A percentile compares a stretch with the other conserved stretches of the same genome.
phyloP scores from a whole-genome alignment of 1,140 invertebrate species.

The Bombus impatiens region DNA sequence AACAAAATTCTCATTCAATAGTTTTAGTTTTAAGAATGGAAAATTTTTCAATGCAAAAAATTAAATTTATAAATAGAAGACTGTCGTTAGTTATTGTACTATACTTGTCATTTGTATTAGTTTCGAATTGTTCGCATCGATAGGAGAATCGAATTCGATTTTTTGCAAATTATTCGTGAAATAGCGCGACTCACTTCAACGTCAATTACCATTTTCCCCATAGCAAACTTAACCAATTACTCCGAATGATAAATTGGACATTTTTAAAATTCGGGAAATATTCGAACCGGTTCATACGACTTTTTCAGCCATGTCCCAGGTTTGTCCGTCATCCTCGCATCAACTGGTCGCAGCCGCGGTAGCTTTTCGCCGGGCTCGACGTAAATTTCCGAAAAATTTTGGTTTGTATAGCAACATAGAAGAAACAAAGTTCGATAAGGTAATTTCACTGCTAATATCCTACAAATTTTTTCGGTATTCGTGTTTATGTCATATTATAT shows the following conservation, averaged over 20 bases:
- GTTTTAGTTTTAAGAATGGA: neutral
- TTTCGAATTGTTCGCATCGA: constrained; percentile 9
- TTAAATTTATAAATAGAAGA: neutral
- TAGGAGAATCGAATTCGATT: neutral
- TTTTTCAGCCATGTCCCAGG: constrained; percentile 67
- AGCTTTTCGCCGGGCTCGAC: constrained; percentile 73
- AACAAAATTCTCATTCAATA: neutral
- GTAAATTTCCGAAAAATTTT: constrained; percentile 72
- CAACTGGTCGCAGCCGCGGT: constrained; percentile 69
- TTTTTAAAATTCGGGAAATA: constrained; percentile 43
- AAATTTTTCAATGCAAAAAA: neutral
- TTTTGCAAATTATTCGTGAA: constrained; percentile 33
- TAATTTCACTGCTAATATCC: neutral
- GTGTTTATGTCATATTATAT: neutral
- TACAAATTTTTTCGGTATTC: neutral
- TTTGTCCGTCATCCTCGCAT: constrained; percentile 71
- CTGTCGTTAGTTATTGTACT: neutral
- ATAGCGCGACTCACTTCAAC: constrained; percentile 37
- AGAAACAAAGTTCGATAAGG: constrained; percentile 28
- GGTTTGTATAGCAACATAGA: constrained; percentile 36
- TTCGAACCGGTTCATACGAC: constrained; percentile 15
- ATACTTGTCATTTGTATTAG: neutral
- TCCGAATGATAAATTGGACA: neutral
- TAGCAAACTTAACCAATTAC: constrained; percentile 35
- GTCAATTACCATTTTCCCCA: constrained; percentile 21